phyloP scores from a whole-genome alignment of 2,113 vertebrate species.

The Saccopteryx bilineata region DNA sequence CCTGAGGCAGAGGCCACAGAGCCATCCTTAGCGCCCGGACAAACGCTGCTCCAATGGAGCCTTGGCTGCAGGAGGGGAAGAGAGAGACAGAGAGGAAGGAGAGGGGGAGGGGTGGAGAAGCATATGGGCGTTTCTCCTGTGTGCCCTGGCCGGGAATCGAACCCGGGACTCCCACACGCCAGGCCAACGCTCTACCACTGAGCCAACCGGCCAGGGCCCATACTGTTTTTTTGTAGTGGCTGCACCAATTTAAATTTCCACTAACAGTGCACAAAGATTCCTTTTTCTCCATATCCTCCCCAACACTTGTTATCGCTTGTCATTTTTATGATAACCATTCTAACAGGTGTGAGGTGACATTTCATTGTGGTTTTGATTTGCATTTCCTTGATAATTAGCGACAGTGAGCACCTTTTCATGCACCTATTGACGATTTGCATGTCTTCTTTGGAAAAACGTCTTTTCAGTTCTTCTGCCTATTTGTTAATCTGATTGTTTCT shows the following conservation, averaged over 20 bases:
- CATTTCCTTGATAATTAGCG: neutral
- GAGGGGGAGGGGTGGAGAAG: too few relatives aligned
- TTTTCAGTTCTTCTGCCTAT: neutral
- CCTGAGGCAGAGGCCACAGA: too few relatives aligned
- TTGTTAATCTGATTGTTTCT: neutral
- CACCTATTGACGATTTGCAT: neutral
- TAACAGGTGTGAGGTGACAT: neutral
- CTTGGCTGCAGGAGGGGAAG: too few relatives aligned
- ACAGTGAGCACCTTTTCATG: neutral
- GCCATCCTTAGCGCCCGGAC: too few relatives aligned
- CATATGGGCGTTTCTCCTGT: too few relatives aligned
- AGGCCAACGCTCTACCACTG: too few relatives aligned
- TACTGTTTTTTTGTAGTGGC: neutral
- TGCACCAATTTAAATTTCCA: neutral
- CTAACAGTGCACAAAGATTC: neutral
- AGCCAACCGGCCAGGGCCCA: too few relatives aligned
- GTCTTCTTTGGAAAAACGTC: constrained; percentile 16
- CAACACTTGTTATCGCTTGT: neutral
- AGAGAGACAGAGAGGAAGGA: too few relatives aligned
- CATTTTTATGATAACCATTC: neutral
- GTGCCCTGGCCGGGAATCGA: too few relatives aligned
- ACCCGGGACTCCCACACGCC: too few relatives aligned
- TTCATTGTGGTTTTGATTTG: neutral
- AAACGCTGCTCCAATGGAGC: too few relatives aligned
- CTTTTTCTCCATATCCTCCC: neutral